Base-by-base conservation (phyloP, 2,113 vertebrate genomes). In the Coturnix japonica region DNA sequence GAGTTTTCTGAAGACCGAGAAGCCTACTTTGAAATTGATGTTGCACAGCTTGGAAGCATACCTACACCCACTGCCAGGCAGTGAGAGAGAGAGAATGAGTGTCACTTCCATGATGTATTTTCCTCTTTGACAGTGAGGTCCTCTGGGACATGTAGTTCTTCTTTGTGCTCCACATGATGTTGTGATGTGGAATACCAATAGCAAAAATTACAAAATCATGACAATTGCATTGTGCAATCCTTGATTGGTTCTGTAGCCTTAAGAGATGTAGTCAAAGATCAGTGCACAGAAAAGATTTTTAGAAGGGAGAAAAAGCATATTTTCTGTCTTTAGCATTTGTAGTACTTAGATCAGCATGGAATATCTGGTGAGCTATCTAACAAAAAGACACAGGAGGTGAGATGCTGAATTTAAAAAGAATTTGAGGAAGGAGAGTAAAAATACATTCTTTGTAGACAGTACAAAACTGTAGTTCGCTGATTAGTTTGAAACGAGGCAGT, bases 271-370 rank as follows among this genome's bases (percentile, higher is more conserved):
- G 69, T 49, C 57, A 89, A 67, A 56, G 51, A 53, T 67, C n/a
- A 22, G 2, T 59, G 39, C 0, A 0, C 6, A 43, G 31, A 30
- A 79, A 83, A 35, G 11, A 81, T 12, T 5, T 7, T 6, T 35
- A 6, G 1, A 73, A 66, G 19, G 7, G 10, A 67, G 30, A 25
- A 59, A 64, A 90, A 57, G 1, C 5, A 10, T 35, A 12, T 6
- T 79, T 6, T 79, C 22, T 72, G 5, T 41, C 17, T 33, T 17
- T 20, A 23, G 2, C 49, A 19, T 54, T 26, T 47, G 6, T 46
- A 47, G 10, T 39, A 19, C 71, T 76, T 22, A 56, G 51, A 33
- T 67, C 43, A 84, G 53, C 7, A 53, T 41, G 41, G 10, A 31
- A 21, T 33, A 23, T 37, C 19, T 85, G 33, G 10, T 64, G 73